Percentiles rank a stretch among this genome's conserved stretches.
These are phyloP conservation scores for Noctua janthe DNA, from an alignment of 2,888 invertebrate species.

Conservation along the genomic window DNA sequence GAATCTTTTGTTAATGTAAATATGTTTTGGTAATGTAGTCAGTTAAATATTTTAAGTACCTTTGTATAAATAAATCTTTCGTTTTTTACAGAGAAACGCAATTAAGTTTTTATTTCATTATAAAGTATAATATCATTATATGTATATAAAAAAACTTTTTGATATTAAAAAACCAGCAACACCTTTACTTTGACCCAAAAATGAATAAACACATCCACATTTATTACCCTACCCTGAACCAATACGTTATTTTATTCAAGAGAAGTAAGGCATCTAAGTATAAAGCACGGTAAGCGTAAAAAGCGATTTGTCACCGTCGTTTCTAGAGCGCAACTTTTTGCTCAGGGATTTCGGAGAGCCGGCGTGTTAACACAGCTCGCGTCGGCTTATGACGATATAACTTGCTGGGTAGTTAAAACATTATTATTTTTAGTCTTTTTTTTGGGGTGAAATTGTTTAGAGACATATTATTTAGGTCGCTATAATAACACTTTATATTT, in stretches of 20 bases:
- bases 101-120: too few species aligned
- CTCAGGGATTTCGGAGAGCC: constrained; percentile 43
- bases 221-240: constrained; percentile 12
- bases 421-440: constrained; percentile 18
- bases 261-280: constrained; percentile 44
- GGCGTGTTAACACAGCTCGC: constrained; percentile 52
- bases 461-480: neutral
- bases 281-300: constrained; percentile 53
- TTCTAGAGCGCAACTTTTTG: constrained; percentile 58
- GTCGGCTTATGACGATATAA: constrained; percentile 54
- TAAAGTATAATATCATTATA: too few species aligned
- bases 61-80: too few species aligned
- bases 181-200: neutral
- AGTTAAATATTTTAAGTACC: too few species aligned
- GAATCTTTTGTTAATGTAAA: too few species aligned
- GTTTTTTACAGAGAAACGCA: too few species aligned
- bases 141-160: too few species aligned
- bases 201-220: constrained; percentile 11
- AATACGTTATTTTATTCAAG: constrained; percentile 52
- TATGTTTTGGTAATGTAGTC: too few species aligned
- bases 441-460: neutral
- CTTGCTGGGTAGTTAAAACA: constrained; percentile 33
- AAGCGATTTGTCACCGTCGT: constrained; percentile 66
- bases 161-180: too few species aligned
- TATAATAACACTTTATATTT: neutral